phyloP scores from a whole-genome alignment of 2,888 invertebrate genomes.

The Andrena flavipes region DNA sequence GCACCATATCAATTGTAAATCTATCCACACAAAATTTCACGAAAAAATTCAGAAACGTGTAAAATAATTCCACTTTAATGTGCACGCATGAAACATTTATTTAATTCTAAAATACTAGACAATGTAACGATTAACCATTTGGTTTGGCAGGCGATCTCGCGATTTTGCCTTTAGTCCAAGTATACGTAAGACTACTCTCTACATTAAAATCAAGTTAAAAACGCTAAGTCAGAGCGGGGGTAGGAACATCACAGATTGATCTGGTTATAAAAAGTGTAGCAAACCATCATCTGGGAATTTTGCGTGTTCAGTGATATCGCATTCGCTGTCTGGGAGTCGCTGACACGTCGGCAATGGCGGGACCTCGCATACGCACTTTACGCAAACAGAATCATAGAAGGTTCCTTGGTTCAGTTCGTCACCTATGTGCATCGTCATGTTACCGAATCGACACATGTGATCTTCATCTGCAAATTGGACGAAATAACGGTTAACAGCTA shows the following conservation, averaged over 20 bases:
- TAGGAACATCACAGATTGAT: neutral
- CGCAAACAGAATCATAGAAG: constrained; percentile 68
- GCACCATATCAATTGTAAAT: too few species aligned
- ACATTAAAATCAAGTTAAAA: too few species aligned
- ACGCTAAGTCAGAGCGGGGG: too few species aligned
- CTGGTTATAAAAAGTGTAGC: neutral
- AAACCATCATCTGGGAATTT: neutral
- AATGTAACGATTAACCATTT: too few species aligned
- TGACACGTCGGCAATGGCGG: constrained; percentile 77
- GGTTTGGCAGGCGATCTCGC: too few species aligned
- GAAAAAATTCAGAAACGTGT: neutral
- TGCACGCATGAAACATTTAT: neutral
- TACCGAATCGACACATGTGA: constrained; percentile 73
- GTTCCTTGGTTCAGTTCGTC: constrained; percentile 74
- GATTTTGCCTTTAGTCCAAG: too few species aligned
- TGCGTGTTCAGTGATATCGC: constrained; percentile 65
- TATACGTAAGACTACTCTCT: too few species aligned
- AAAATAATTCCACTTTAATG: neutral
- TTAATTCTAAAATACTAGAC: too few species aligned
- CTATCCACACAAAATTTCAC: too few species aligned
- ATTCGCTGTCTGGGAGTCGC: constrained; percentile 67
- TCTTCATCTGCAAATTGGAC: constrained; percentile 30
- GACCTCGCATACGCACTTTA: constrained; percentile 78
- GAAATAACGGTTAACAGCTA: neutral
- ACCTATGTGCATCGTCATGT: constrained; percentile 70